Evolutionary conservation across 2,797 vertebrate species (phyloP).

Genomic region (Microchirus variegatus): DNA sequence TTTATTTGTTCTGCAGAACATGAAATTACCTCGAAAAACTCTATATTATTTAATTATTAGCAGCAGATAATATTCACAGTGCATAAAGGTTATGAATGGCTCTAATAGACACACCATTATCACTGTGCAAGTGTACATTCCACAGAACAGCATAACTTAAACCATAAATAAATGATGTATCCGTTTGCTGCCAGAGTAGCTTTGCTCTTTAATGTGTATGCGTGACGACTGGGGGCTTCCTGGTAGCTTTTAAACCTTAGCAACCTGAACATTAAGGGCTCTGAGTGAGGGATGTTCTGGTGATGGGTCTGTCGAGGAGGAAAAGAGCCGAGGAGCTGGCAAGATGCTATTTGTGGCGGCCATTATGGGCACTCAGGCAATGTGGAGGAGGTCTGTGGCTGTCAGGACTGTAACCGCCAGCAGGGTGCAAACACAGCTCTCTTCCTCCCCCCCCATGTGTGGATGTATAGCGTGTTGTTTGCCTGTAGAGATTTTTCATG

Average conservation of each 20-base stretch:
- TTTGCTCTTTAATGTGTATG: constrained; percentile 13
- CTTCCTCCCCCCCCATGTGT: constrained; percentile 11
- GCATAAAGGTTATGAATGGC: neutral
- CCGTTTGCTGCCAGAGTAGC: constrained; percentile 5
- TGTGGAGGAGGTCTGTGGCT: constrained; percentile 53
- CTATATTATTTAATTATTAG: neutral
- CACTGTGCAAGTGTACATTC: neutral
- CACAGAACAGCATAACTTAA: neutral
- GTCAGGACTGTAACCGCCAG: constrained; percentile 18
- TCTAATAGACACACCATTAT: neutral
- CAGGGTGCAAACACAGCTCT: constrained; percentile 6
- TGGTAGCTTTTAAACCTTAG: constrained; percentile 22
- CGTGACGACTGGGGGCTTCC: constrained; percentile 29
- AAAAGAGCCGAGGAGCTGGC: constrained; percentile 32
- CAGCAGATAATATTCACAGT: neutral
- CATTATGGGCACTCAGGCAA: constrained; percentile 57
- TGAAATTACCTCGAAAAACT: neutral
- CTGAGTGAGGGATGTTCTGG: constrained; percentile 21
- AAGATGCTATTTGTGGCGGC: constrained; percentile 56
- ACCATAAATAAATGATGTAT: constrained; percentile 2
- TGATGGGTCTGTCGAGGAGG: constrained; percentile 44
- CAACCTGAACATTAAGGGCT: constrained; percentile 25
- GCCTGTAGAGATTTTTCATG: constrained; percentile 1
- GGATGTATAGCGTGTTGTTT: constrained; percentile 11
- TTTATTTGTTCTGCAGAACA: neutral